These are phyloP conservation scores for Oenanthe melanoleuca DNA, from an alignment of 2,113 vertebrate species.

Conservation along the genomic window DNA sequence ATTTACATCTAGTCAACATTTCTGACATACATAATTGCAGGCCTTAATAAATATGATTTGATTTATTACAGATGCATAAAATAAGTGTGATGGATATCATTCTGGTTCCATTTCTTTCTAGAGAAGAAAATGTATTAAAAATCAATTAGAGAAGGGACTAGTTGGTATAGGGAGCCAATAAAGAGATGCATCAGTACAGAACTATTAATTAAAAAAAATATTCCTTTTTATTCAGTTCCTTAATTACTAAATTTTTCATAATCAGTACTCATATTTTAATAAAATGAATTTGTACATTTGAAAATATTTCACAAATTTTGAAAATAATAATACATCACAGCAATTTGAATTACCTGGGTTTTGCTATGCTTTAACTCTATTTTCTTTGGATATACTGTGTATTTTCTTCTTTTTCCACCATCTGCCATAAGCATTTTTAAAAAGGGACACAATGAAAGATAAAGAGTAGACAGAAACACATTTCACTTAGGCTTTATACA, in stretches of 20 bases:
- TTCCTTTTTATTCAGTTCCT: neutral
- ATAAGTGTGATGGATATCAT: neutral
- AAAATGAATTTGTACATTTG: neutral
- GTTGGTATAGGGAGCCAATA: neutral
- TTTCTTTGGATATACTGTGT: neutral
- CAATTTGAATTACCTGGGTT: neutral
- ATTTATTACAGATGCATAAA: constrained; percentile 38
- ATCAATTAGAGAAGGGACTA: neutral
- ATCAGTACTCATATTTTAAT: neutral
- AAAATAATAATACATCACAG: neutral
- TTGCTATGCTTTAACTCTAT: neutral
- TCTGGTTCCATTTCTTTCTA: neutral
- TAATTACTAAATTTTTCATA: neutral
- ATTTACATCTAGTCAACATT: constrained; percentile 43
- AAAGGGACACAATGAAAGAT: neutral
- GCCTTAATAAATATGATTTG: constrained; percentile 50
- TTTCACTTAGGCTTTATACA: neutral
- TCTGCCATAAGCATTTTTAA: neutral
- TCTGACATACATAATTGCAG: constrained; percentile 40
- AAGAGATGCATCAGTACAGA: neutral
- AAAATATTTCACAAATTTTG: neutral
- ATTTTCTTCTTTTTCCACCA: neutral
- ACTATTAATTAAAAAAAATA: neutral
- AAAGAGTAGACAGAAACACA: neutral
- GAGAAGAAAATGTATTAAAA: constrained; percentile 3